These are phyloP conservation scores for Aplocera efformata DNA, from an alignment of 2,888 invertebrate species.

Conservation along the genomic window DNA sequence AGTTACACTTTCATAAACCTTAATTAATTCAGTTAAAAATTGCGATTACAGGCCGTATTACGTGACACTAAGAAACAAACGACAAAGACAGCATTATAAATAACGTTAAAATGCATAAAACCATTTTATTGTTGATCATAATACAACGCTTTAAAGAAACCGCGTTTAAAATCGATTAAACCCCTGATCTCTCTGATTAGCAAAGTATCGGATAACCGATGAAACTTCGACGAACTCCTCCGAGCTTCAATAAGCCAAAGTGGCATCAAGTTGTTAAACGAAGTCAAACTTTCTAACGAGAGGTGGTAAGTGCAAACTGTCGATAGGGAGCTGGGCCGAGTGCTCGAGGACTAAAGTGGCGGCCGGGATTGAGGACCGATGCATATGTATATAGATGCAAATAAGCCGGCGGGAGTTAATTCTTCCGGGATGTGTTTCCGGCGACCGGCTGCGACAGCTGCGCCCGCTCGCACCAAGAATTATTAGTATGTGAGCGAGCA, in stretches of 20 bases:
- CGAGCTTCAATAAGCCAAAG: slow-evolving; percentile 7
- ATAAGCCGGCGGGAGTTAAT: slow-evolving; percentile 56
- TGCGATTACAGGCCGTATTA: slow-evolving; percentile 15
- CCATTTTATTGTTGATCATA: no score
- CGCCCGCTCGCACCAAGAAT: slow-evolving; percentile 15
- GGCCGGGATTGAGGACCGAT: slow-evolving; percentile 31
- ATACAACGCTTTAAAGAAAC: no score
- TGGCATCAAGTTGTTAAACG: slow-evolving; percentile 13
- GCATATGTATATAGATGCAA: slow-evolving; percentile 57
- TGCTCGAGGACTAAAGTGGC: slow-evolving; percentile 24
- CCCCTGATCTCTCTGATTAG: slow-evolving; percentile 2
- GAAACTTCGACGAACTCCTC: slow-evolving; percentile 4
- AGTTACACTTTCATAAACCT: slow-evolving; percentile 56
- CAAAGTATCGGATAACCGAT: slow-evolving; percentile 11
- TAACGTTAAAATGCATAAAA: no score
- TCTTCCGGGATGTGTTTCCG: slow-evolving; percentile 79
- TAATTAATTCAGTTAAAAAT: slow-evolving; percentile 31
- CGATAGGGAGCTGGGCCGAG: slow-evolving; percentile 22
- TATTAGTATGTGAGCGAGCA: slow-evolving; percentile 58
- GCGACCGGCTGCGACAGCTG: slow-evolving; percentile 37
- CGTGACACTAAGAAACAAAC: slow-evolving; percentile 6
- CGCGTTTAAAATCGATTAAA: no score
- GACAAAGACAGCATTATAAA: slow-evolving; percentile 4
- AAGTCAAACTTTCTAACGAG: slow-evolving; percentile 27
- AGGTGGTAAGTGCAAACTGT: slow-evolving; percentile 25